Evolutionary conservation across 2,888 invertebrate species (phyloP), one percentile per base, ranked within the genome.

Genomic region (Phorcus lineatus): DNA sequence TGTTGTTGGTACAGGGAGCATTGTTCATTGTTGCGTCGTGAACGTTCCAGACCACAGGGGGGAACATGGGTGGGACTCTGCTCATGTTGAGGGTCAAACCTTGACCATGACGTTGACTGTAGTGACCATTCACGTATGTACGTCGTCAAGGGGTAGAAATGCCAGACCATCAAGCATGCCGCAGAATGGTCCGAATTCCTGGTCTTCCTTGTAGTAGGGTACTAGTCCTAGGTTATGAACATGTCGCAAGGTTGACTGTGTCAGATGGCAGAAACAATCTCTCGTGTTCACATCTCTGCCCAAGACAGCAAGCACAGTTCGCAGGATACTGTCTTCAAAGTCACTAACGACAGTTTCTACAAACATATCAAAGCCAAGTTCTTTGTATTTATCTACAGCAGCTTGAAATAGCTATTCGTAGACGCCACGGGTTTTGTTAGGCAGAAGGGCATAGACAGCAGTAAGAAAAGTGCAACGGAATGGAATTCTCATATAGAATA

Each of bases 221-320:
- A n/a, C 52, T 2, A 78, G 78, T 28, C 4, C 70, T 2, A 70
- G 54, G n/a, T 70, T n/a, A 17, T 78, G 78, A 19, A 78, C 16
- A 17, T 67, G 67, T 40, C 66, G n/a, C 62, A 28, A 62, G 31
- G 77, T 76, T 19, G 40, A 31, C 67, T 40, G 40, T 9, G 77
- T 77, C 9, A 77, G 66, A 36, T 70, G 22, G 70, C 24, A 78
- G 70, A 78, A 78, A 53, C 70, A 78, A 40, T 70, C 70, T 52
- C 52, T 28, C 0, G 47, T 67, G 17, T 6, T 19, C 36, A 31
- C 40, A 9, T 77, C 66, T 24, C 17, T 24, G 24, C 19, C 62
- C 28, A 77, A 31, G 7, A 1, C 62, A 36, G 19, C 55, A 11
- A 16, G 36, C 0, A 77, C 13, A 17, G 22, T 47, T 22, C 36